Conservation (phyloP, 2,888 invertebrate genomes). For the Mimumesa dahlbomi region DNA sequence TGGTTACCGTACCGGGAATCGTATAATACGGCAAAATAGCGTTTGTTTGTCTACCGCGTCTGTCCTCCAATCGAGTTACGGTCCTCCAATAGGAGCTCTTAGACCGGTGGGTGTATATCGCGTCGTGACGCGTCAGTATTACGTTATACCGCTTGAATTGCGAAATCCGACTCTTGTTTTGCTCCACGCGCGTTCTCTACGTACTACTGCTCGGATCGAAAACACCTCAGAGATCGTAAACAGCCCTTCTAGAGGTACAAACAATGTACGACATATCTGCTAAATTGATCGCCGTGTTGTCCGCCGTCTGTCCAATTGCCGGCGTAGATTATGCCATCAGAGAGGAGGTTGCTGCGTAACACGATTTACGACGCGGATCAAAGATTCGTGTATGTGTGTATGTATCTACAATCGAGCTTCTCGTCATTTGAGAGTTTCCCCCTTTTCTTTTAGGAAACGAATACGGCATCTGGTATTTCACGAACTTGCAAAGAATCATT, state of each 20-base stretch:
- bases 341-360: neutral
- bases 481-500: too few relatives aligned
- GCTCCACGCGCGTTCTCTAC: neutral
- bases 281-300: neutral
- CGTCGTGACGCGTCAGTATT: constrained; percentile 14
- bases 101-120: constrained; percentile 23
- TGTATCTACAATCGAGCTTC: too few relatives aligned
- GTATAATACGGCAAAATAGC: constrained; percentile 32
- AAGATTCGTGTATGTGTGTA: too few relatives aligned
- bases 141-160: constrained; percentile 25
- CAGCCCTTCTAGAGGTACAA: too few relatives aligned
- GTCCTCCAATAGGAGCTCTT: constrained; percentile 17
- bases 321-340: too few relatives aligned
- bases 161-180: constrained; percentile 33
- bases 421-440: too few relatives aligned
- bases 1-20: constrained; percentile 1
- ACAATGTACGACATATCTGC: too few relatives aligned
- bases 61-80: constrained; percentile 18
- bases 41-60: constrained; percentile 40
- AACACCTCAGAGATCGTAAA: too few relatives aligned
- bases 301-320: neutral
- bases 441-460: too few relatives aligned
- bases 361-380: too few relatives aligned
- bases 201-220: neutral
- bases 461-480: too few relatives aligned